Evolutionary conservation across 2,113 vertebrate species (phyloP).

Genomic region (Hirundichthys speculiger): DNA sequence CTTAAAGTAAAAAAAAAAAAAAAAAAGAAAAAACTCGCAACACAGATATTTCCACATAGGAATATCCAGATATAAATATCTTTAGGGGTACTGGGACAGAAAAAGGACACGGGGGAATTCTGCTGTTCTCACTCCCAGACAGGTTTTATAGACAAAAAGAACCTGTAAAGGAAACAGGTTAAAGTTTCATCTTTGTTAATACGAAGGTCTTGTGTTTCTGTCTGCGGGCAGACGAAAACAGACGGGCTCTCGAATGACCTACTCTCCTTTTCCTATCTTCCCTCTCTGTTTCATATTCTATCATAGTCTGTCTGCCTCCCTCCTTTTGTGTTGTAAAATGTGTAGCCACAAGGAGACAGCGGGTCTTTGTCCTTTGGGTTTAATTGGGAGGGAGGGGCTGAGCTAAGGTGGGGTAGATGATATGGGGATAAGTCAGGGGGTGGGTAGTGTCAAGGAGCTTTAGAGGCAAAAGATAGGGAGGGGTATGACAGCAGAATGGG

Average conservation of each 20-base stretch:
- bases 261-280: constrained; percentile 19
- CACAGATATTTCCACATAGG: constrained; percentile 31
- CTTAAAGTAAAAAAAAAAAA: constrained; percentile 40
- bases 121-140: background rate
- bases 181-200: background rate
- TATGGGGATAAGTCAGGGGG: constrained; percentile 42
- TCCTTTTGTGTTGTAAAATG: constrained; percentile 55
- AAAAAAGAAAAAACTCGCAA: constrained; percentile 40
- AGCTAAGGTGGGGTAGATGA: constrained; percentile 36
- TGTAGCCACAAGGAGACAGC: constrained; percentile 58
- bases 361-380: constrained; percentile 70
- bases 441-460: background rate
- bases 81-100: background rate
- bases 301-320: constrained; percentile 43
- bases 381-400: constrained; percentile 37
- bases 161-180: no score
- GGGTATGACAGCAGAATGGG: constrained; percentile 33
- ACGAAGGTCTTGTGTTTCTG: constrained; percentile 11
- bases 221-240: constrained; percentile 7
- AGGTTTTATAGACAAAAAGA: background rate
- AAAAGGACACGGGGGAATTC: background rate
- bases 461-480: constrained; percentile 9
- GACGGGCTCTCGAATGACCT: constrained; percentile 14
- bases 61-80: constrained; percentile 20
- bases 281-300: constrained; percentile 18